Base-by-base conservation (phyloP, 2,888 invertebrate genomes). In the Himalopsyche kuldschensis region DNA sequence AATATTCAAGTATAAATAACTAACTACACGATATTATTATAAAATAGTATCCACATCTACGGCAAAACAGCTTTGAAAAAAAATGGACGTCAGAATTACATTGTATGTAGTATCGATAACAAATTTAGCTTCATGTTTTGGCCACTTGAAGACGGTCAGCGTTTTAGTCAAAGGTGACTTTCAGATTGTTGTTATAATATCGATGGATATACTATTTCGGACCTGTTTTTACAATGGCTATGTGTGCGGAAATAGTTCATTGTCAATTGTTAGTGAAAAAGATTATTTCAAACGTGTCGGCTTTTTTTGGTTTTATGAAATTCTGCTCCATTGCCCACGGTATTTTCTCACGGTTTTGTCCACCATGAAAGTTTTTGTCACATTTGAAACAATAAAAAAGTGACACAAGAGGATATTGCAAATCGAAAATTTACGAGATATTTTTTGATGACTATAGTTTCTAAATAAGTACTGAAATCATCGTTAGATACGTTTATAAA, bases 211-310 rank as follows among this genome's bases (percentile, higher is more conserved):
- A 75, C 27, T 48, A 75, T 63, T 27, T 80, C 3, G n/a, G 78
- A 55, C 79, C 79, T 75, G 63, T 82, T 77, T 55, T 63, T 63
- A 84, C 86, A 86, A 86, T 81, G 82, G 84, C 76, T 24, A 48
- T 84, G 86, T 85, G 86, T 86, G 84, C 86, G 86, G 86, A 86
- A 85, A 86, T 81, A 78, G 81, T 32, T 81, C 81, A 85, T 85
- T 85, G 85, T 80, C 79, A 79, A 80, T 85, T 85, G 85, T 86
- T 79, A 79, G 84, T 30, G 77, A 78, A 55, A 55, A 24, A 55
- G 55, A 55, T 55, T 55, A 55, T 55, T 55, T 20, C 10, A 55
- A 55, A 20, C 55, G 55, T 55, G 55, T 55, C 55, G 55, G 48
- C 20, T 20, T 55, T 47, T 55, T 55, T 55, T 55, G 3, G 55